Percentiles rank a stretch among this genome's conserved stretches.
phyloP scores from a whole-genome alignment of 2,113 vertebrate species.

The Catharus fuscescens region DNA sequence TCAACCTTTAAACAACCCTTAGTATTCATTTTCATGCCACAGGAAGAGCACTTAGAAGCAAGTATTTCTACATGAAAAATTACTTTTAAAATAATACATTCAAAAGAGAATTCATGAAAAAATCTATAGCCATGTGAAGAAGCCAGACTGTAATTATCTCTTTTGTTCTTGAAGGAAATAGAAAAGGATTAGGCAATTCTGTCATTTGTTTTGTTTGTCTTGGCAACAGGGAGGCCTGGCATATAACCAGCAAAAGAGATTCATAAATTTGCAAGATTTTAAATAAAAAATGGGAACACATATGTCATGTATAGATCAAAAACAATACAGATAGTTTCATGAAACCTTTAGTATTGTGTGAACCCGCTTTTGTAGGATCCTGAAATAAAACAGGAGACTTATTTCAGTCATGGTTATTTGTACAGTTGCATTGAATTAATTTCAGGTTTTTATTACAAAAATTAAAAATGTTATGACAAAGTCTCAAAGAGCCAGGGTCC shows the following conservation, averaged over 20 bases:
- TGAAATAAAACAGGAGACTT: not conserved
- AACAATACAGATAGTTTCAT: not conserved
- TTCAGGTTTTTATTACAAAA: not conserved
- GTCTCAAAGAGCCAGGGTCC: not conserved
- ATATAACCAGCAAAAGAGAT: not conserved
- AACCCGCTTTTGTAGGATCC: not conserved
- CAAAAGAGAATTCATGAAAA: not conserved
- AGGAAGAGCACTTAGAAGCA: not conserved
- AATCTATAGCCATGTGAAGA: not conserved
- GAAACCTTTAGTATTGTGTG: not conserved
- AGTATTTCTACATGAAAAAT: not conserved
- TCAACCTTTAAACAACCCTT: not conserved
- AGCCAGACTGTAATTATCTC: not conserved
- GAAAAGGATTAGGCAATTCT: not conserved
- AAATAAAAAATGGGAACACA: not conserved
- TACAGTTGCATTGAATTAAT: not conserved
- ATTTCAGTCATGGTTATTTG: not conserved
- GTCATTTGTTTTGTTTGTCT: not conserved
- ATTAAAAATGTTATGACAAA: not conserved
- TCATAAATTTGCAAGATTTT: not conserved
- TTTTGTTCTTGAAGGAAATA: not conserved
- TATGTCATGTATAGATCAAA: not conserved
- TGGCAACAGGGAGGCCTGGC: not conserved
- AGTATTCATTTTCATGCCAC: not conserved
- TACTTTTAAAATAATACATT: not conserved